These are phyloP conservation scores for Hylaea fasciaria DNA, from an alignment of 2,888 invertebrate species.

Conservation along the genomic window DNA sequence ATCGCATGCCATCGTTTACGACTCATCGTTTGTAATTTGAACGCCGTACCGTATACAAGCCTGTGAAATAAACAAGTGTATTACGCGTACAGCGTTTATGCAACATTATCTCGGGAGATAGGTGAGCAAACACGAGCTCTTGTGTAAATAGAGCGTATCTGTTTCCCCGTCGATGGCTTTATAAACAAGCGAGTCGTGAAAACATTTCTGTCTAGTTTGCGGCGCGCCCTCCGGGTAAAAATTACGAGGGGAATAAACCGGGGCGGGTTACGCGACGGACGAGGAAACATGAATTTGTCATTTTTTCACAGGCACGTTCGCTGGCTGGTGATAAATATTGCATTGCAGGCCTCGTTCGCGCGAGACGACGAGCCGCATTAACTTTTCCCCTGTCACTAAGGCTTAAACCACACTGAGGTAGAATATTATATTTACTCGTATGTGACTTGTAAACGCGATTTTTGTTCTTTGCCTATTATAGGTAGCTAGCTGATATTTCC, in stretches of 20 bases:
- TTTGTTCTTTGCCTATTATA: constrained; percentile 41
- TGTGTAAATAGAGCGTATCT: constrained; percentile 79
- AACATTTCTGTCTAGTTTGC: constrained; percentile 80
- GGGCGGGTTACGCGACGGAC: constrained; percentile 54
- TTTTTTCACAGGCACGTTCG: constrained; percentile 83
- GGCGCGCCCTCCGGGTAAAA: constrained; percentile 78
- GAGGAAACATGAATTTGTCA: constrained; percentile 83
- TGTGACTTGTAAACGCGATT: constrained; percentile 37
- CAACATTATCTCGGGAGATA: constrained; percentile 79
- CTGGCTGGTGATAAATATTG: constrained; percentile 83
- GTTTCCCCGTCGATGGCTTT: constrained; percentile 79
- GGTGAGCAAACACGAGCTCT: constrained; percentile 71
- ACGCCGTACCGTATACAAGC: constrained; percentile 60
- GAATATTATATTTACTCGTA: neutral
- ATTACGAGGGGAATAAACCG: constrained; percentile 80
- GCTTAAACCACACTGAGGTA: constrained; percentile 2
- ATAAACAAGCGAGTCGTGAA: constrained; percentile 82
- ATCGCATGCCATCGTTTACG: constrained; percentile 44
- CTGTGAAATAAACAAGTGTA: constrained; percentile 64
- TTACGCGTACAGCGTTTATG: constrained; percentile 65
- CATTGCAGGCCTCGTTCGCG: constrained; percentile 69
- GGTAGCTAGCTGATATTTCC: no score
- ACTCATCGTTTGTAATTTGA: constrained; percentile 60
- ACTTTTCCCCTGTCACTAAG: constrained; percentile 63
- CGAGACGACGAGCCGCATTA: constrained; percentile 62